Base-by-base conservation (phyloP, 1,140 invertebrate genomes). In the Macrobrachium nipponense region DNA sequence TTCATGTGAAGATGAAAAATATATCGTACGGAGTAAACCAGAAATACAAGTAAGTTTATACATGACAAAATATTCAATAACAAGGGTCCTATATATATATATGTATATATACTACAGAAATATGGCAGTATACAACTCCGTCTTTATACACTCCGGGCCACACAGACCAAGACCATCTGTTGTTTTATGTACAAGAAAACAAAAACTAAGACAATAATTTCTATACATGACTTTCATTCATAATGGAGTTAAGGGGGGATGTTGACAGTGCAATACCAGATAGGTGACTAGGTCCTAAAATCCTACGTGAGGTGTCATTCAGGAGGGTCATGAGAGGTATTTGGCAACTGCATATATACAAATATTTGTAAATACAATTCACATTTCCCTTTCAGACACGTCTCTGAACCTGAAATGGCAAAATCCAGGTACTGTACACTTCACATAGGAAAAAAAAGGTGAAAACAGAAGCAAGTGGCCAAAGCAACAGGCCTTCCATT, bases 61-160 rank as follows among this genome's bases (percentile, higher is more conserved):
- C 61, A 83, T 61, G 61, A 66, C 82, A 83, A 76, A 76, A 83
- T 27, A 62, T 76, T 64, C 72, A 83, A 64, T 59, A 77, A 62
- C 73, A 44, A 66, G 73, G 76, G 76, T 83, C 82, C 75, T 76
- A 83, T 64, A 83, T 76, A 72, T 73, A 77, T 83, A 83, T 76
- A 83, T 83, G 76, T 83, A 61, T 76, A 72, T 83, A 66, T 83
- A 76, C 82, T 83, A 83, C 27, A 76, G 73, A 76, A 83, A 76
- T 76, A 83, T 83, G 82, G 82, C 82, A 83, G 82, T 83, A 83
- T 83, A 83, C 51, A 83, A 83, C 82, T 77, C 51, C 36, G 75
- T 83, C 82, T 83, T 83, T 83, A 83, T 64, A 83, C 72, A 83
- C 82, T 76, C 72, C 51, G 10, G 64, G 62, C 58, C 73, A 62